Evolutionary conservation across 2,113 vertebrate species (phyloP).

Genomic region (Microcebus griseorufus): DNA sequence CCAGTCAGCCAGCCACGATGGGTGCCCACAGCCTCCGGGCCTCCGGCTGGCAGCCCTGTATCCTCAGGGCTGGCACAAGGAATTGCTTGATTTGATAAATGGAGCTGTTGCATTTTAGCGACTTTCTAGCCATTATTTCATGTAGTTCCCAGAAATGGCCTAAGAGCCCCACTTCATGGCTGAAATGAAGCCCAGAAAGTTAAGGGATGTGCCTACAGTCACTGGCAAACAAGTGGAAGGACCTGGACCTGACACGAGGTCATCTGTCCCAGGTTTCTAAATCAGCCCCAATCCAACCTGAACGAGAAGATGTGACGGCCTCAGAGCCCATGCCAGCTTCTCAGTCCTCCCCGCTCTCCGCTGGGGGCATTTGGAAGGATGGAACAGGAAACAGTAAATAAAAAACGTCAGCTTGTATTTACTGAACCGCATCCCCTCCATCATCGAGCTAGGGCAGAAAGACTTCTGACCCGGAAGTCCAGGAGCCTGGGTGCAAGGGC

Average conservation of each 20-base stretch:
- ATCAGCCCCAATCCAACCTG: neutral
- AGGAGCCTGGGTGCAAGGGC: fast-evolving
- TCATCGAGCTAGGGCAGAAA: neutral
- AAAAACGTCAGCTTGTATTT: neutral
- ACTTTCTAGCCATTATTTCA: neutral
- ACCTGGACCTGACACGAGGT: neutral
- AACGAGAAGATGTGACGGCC: neutral
- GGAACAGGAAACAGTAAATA: neutral
- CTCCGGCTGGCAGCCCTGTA: neutral
- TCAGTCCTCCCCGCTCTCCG: neutral
- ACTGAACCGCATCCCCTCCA: neutral
- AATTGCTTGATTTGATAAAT: neutral
- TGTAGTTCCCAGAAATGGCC: neutral
- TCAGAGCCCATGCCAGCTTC: neutral
- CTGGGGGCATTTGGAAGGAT: neutral
- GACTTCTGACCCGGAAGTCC: neutral
- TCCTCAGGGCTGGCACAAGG: neutral
- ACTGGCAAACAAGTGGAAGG: neutral
- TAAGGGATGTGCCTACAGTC: neutral
- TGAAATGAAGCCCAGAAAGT: neutral
- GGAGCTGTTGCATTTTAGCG: neutral
- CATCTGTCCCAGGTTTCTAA: neutral
- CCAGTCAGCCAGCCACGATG: neutral
- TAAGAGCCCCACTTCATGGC: neutral
- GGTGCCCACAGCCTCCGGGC: neutral